Base-by-base conservation (phyloP, 2,113 vertebrate genomes). In the Coptodon rendalli region DNA sequence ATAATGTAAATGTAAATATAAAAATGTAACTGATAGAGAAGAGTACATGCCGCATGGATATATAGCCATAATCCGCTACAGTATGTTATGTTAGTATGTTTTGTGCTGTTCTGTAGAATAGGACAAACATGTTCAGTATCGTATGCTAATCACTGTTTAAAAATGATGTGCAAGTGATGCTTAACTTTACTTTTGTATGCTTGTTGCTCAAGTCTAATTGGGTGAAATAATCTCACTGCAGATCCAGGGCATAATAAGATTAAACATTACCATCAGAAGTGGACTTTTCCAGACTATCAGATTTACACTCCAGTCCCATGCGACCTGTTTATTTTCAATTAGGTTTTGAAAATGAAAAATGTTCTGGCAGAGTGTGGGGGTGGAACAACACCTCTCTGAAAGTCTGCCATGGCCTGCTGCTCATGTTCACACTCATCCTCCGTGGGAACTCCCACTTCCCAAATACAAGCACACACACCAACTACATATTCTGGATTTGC, bases 261-360 rank as follows among this genome's bases (percentile, higher is more conserved):
- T 95, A 96, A 95, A 94, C 89, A 91, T 93, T 89, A 90, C 50
- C 78, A 89, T 53, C 89, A 86, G 85, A 93, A 86, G 90, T 91
- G 91, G 95, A 95, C 94, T 94, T 94, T 71, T 93, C 87, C 90
- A 94, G 92, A 89, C 95, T 91, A 94, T 95, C 94, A 95, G 91
- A 96, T 94, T 93, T 93, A 89, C 88, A 89, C 86, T 88, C 54
- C 22, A 48, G 76, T 95, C 93, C 92, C 92, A 31, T 56, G 92
- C 48, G 95, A 94, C 94, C 93, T 92, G 94, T 96, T 96, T 94
- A 93, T 95, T 96, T 96, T 96, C 94, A 96, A 96, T 96, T 95
- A 95, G 89, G 79, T 86, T 52, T 80, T 86, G 87, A 91, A 89
- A 88, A 89, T 89, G 87, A 94, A 83, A 79, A 88, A 91, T 93